Evolutionary conservation across 2,888 invertebrate genomes (phyloP).

Genomic region (Xanthorhoe designata): DNA sequence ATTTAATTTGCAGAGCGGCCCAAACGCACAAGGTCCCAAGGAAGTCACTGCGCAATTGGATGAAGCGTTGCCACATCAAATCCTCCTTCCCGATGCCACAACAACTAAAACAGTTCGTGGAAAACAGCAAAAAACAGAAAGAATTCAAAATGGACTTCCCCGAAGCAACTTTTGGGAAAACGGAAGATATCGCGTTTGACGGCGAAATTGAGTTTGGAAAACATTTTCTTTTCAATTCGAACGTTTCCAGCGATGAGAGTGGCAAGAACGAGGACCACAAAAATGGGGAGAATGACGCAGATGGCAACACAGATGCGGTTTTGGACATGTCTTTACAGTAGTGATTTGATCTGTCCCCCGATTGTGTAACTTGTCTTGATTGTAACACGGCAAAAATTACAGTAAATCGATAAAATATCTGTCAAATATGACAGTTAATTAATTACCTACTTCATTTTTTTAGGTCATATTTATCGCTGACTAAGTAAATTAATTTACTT

Average conservation of each 20-base stretch:
- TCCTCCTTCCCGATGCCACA: constrained; percentile 86
- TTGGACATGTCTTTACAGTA: constrained; percentile 71
- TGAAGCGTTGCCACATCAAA: constrained; percentile 87
- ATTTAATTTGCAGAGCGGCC: constrained; percentile 83
- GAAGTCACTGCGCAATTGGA: constrained; percentile 87
- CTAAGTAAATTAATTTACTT: too few relatives aligned
- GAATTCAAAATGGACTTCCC: constrained; percentile 63
- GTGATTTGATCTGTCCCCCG: constrained; percentile 3
- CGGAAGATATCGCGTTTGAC: constrained; percentile 58
- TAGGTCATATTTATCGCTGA: too few relatives aligned
- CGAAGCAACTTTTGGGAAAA: constrained; percentile 54
- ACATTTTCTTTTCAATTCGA: constrained; percentile 67
- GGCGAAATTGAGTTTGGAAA: constrained; percentile 75
- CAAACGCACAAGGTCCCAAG: constrained; percentile 86
- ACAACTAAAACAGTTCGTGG: constrained; percentile 84
- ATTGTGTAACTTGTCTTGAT: too few relatives aligned
- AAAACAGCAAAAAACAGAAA: constrained; percentile 81
- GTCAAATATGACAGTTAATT: too few relatives aligned
- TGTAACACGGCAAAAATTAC: too few relatives aligned
- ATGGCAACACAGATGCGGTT: constrained; percentile 55
- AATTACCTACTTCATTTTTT: too few relatives aligned
- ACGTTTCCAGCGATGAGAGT: constrained; percentile 68
- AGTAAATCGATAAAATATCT: too few relatives aligned
- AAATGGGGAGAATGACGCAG: constrained; percentile 49
- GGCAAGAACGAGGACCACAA: constrained; percentile 50